Conservation (phyloP, 1,140 invertebrate species). For the Ectropis grisescens region DNA sequence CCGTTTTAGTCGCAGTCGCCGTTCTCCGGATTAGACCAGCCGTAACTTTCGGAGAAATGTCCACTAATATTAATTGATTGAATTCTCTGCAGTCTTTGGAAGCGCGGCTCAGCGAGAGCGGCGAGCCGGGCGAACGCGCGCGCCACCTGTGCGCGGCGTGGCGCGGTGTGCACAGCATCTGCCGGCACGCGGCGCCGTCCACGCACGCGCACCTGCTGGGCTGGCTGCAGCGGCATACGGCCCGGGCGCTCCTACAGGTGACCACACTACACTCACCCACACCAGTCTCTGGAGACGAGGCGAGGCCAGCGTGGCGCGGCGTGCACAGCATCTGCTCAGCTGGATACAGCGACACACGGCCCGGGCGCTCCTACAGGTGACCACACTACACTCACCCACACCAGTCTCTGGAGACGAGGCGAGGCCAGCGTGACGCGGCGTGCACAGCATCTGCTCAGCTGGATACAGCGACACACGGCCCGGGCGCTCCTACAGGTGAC, state of each 20-base stretch:
- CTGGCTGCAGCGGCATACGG: conserved; percentile 51
- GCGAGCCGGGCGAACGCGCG: conserved; percentile 24
- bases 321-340: conserved; percentile 36
- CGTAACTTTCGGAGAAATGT: too few species aligned
- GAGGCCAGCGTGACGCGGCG: conserved; percentile 40
- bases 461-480: conserved; percentile 49
- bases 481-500: conserved; percentile 38
- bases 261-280: not conserved
- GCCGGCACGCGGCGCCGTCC: conserved; percentile 33
- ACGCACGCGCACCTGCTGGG: conserved; percentile 40
- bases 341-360: conserved; percentile 53
- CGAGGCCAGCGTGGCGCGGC: conserved; percentile 42
- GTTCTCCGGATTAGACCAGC: too few species aligned
- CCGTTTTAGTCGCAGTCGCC: too few species aligned
- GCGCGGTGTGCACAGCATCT: conserved; percentile 40
- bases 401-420: conserved; percentile 34
- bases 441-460: conserved; percentile 40
- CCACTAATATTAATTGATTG: too few species aligned
- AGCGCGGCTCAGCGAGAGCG: conserved; percentile 25
- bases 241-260: conserved; percentile 41
- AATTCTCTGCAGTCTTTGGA: conserved; percentile 28
- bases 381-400: not conserved
- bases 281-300: conserved; percentile 32
- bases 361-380: conserved; percentile 38
- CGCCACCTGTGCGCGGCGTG: conserved; percentile 39